These are phyloP conservation scores for Tetragonula clypearis DNA, from an alignment of 1,140 invertebrate species.

Conservation along the genomic window DNA sequence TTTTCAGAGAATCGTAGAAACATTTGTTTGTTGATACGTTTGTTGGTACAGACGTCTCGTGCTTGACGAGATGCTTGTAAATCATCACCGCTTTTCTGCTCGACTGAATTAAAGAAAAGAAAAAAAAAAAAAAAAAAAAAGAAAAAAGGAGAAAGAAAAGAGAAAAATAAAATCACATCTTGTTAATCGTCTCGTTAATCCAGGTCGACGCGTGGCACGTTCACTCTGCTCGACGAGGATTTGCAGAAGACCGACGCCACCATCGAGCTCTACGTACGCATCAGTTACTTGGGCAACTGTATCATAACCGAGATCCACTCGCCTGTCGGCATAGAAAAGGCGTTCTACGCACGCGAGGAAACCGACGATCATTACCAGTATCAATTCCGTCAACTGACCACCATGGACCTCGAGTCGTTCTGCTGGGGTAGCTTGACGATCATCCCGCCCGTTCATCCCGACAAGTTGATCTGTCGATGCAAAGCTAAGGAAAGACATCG, in stretches of 20 bases:
- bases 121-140: neutral
- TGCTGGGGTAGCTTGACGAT: conserved; percentile 45
- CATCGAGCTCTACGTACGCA: conserved; percentile 67
- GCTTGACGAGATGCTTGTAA: neutral
- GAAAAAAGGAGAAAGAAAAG: too few relatives aligned
- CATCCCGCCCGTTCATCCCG: conserved; percentile 21
- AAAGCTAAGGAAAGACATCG: neutral
- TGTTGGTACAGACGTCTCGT: neutral
- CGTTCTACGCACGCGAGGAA: conserved; percentile 68
- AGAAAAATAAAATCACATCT: neutral
- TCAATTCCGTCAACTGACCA: conserved; percentile 63
- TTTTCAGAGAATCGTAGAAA: neutral
- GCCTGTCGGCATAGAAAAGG: neutral
- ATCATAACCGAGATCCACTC: conserved; percentile 71
- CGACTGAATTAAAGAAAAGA: neutral
- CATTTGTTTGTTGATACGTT: neutral
- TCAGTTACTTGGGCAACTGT: conserved; percentile 72
- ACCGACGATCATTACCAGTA: conserved; percentile 63
- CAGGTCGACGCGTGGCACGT: conserved; percentile 69
- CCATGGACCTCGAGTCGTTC: conserved; percentile 48
- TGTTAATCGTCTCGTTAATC: neutral
- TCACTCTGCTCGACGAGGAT: conserved; percentile 55
- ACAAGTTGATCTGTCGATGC: conserved; percentile 49
- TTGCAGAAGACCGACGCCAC: conserved; percentile 40
- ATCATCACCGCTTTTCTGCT: conserved; percentile 6